Evolutionary conservation across 2,888 invertebrate genomes (phyloP), one percentile per base, ranked within the genome.

Genomic region (Calameuta filiformis): DNA sequence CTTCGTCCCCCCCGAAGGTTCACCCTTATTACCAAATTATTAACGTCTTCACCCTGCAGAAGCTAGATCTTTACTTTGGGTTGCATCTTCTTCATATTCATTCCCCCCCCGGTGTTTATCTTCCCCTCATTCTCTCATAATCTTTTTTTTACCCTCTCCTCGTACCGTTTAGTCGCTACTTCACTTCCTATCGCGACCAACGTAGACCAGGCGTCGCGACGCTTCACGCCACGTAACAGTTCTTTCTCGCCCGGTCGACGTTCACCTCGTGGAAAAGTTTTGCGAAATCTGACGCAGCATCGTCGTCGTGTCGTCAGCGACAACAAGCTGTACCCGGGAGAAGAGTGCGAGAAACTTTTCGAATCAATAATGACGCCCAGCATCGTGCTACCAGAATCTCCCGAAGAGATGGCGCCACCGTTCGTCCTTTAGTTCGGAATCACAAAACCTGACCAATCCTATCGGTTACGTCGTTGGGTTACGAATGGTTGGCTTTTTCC

Each of bases 351-450:
- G 77, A 81, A 81, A 82, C 78, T 80, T 82, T 78, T 76, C 71
- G 76, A 83, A 81, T 81, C 82, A 81, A 83, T 81, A 81, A 80
- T 76, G 79, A 79, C 77, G 79, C 76, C 79, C 73, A 79, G 75
- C 79, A 73, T 79, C 77, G 35, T 71, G 82, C 73, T 80, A 81
- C 76, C 73, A 33, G 69, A 75, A 73, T 71, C 80, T 74, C 74
- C 81, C 81, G 76, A 9, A 76, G 76, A 81, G 82, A 82, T 82
- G 82, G 82, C 81, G 81, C 75, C 76, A 76, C 56, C 34, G 76
- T 77, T 23, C 33, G 33, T 73, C 73, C 35, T 76, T 82, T 56
- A 56, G 75, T 34, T 30, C 68, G 4, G n/a, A 23, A 56, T 76
- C 35, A 12, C 6, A 35, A 73, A 34, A 73, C 35, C 35, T 30